Conservation (phyloP, 2,888 invertebrate genomes). For the Tuberolachnus salignus region DNA sequence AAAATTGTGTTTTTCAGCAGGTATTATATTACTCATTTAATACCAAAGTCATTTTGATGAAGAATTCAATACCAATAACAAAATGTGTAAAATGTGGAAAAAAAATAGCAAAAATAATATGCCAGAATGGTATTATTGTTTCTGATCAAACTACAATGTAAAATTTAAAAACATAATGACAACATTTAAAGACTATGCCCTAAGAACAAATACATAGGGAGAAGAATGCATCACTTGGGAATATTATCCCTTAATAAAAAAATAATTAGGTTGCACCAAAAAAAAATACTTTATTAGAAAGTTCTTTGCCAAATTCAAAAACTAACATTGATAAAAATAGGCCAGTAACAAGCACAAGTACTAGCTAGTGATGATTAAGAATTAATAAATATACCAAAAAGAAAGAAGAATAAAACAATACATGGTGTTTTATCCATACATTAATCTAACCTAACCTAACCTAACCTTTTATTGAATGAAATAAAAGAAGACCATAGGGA, state of each 20-base stretch:
- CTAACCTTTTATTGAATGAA: no score
- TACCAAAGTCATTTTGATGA: background rate
- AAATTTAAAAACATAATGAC: conserved; percentile 3
- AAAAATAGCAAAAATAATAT: background rate
- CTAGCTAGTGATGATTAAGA: background rate
- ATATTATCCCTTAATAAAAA: conserved; percentile 3
- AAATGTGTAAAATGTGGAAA: background rate
- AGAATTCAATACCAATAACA: background rate
- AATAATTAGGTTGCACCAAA: background rate
- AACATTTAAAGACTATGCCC: background rate
- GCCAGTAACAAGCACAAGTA: background rate
- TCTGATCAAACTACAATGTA: background rate
- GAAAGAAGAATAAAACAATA: background rate
- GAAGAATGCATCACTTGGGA: background rate
- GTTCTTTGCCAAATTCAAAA: background rate
- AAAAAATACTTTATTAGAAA: background rate
- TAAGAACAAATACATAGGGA: no score
- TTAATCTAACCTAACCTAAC: no score
- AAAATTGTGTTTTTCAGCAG: background rate
- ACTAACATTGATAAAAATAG: background rate
- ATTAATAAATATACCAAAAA: background rate
- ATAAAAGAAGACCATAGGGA: background rate
- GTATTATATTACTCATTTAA: background rate
- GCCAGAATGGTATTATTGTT: background rate
- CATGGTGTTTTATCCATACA: no score